Conservation (phyloP, 2,888 invertebrate species). For the Ophion ventricosus region DNA sequence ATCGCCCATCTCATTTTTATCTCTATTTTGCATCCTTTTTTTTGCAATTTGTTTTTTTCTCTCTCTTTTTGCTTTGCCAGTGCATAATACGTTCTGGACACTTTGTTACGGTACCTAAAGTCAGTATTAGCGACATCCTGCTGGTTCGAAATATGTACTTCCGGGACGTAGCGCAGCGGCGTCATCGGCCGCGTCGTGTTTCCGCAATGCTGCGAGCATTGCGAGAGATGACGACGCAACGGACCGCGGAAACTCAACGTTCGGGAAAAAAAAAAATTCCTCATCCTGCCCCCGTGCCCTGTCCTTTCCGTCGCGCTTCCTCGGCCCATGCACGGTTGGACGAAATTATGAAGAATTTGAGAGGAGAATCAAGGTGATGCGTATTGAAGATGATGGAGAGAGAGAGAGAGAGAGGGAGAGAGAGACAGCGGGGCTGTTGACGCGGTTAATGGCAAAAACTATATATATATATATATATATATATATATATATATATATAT, state of each 20-base stretch:
- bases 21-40: neutral
- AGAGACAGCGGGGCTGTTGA: too few species aligned
- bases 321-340: too few species aligned
- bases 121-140: conserved; percentile 67
- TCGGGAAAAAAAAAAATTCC: conserved; percentile 17
- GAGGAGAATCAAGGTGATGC: too few species aligned
- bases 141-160: conserved; percentile 67
- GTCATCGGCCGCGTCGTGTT: conserved; percentile 13
- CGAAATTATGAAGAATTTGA: too few species aligned
- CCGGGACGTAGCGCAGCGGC: conserved; percentile 47
- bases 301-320: neutral
- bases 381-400: too few species aligned
- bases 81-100: conserved; percentile 40
- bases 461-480: too few species aligned
- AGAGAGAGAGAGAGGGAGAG: too few species aligned
- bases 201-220: conserved; percentile 25
- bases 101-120: conserved; percentile 53
- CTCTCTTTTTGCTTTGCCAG: neutral
- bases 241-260: conserved; percentile 30
- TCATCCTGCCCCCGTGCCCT: neutral
- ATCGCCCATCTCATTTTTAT: too few species aligned
- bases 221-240: conserved; percentile 46
- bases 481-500: too few species aligned
- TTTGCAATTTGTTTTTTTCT: neutral
- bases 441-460: too few species aligned